These are phyloP conservation scores for Boloria selene DNA, from an alignment of 2,888 invertebrate genomes.

Conservation along the genomic window DNA sequence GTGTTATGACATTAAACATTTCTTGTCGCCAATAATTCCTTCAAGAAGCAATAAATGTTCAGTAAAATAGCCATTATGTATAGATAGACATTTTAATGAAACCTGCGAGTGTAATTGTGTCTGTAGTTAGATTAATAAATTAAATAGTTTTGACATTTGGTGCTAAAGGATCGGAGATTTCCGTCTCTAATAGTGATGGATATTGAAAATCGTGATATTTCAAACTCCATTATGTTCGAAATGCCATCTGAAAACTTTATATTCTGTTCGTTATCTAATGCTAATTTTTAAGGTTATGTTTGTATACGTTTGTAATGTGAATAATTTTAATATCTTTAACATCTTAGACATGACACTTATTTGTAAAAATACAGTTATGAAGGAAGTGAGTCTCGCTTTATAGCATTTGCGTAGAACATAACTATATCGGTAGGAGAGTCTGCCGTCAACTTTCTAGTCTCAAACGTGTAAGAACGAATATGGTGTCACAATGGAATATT, in stretches of 20 bases:
- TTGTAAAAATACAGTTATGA: too few species aligned
- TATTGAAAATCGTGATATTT: constrained; percentile 8
- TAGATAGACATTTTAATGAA: constrained; percentile 44
- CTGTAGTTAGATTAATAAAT: constrained; percentile 64
- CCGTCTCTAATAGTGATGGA: constrained; percentile 28
- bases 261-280: neutral
- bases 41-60: constrained; percentile 6
- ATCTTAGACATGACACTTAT: too few species aligned
- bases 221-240: neutral
- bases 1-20: neutral
- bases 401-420: too few species aligned
- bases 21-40: constrained; percentile 16
- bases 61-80: constrained; percentile 34
- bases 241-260: neutral
- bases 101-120: constrained; percentile 43
- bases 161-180: constrained; percentile 65
- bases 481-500: too few species aligned
- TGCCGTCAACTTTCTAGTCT: too few species aligned
- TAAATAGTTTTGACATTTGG: constrained; percentile 74
- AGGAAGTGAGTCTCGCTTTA: too few species aligned
- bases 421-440: too few species aligned
- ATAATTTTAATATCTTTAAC: too few species aligned
- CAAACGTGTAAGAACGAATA: too few species aligned
- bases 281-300: constrained; percentile 4
- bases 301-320: too few species aligned